phyloP scores from a whole-genome alignment of 1,140 invertebrate species.

The Holotrichia oblita region DNA sequence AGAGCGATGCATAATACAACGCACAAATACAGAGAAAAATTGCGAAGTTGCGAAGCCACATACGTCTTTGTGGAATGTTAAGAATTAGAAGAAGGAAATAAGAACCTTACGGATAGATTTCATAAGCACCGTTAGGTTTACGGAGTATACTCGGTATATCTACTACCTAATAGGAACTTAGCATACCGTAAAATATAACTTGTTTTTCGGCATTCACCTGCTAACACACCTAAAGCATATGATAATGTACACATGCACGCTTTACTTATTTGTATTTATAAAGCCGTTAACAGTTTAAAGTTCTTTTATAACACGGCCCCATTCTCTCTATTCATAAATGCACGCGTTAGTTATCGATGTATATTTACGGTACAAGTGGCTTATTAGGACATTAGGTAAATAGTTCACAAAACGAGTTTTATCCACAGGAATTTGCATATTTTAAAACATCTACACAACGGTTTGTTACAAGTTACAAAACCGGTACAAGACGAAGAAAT shows the following conservation, averaged over 20 bases:
- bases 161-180: constrained; percentile 29
- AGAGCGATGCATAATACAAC: background rate
- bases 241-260: background rate
- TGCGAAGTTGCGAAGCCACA: background rate
- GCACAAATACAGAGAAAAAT: background rate
- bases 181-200: constrained; percentile 27
- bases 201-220: constrained; percentile 20
- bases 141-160: background rate
- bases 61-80: background rate
- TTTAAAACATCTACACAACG: background rate
- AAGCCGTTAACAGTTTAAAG: background rate
- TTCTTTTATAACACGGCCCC: background rate
- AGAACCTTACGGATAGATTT: background rate
- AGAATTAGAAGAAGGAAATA: background rate
- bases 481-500: background rate
- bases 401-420: background rate
- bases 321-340: background rate
- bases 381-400: background rate
- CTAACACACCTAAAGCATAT: constrained; percentile 28
- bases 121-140: constrained; percentile 7
- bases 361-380: background rate
- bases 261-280: constrained; percentile 8
- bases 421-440: background rate
- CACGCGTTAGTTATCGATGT: background rate
- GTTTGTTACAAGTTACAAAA: too few relatives aligned